Evolutionary conservation across 2,113 vertebrate genomes (phyloP).

Genomic region (Takifugu flavidus): DNA sequence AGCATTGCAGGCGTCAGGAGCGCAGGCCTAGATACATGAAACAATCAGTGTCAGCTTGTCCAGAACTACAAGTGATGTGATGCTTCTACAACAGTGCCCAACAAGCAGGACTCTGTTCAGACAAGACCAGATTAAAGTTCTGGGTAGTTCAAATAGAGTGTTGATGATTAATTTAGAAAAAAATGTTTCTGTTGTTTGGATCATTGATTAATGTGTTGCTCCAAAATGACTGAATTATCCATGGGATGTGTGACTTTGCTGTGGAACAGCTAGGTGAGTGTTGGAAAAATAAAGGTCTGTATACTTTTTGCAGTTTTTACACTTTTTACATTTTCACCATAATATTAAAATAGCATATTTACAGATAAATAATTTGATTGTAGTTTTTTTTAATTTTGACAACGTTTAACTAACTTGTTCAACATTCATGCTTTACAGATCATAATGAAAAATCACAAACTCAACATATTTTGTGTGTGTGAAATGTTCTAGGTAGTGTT

Average conservation of each 20-base stretch:
- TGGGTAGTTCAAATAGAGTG: slow-evolving; percentile 45
- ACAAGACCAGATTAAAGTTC: slow-evolving; percentile 51
- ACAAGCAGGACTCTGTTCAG: slow-evolving; percentile 14
- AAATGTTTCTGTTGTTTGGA: slow-evolving; percentile 36
- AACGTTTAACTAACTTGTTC: no score
- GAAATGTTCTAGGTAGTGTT: no score
- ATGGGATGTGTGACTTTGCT: slow-evolving; percentile 8
- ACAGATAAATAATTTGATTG: no score
- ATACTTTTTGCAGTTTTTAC: no score
- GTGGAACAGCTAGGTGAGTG: no score
- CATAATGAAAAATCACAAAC: no score
- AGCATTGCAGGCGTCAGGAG: slow-evolving; percentile 62
- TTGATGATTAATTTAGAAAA: slow-evolving; percentile 48
- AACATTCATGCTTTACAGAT: no score
- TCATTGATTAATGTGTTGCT: slow-evolving; percentile 50
- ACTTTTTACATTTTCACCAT: no score
- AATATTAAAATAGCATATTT: no score
- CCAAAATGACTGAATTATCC: slow-evolving; percentile 36
- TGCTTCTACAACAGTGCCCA: slow-evolving; percentile 55
- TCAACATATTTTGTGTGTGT: no score
- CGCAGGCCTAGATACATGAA: slow-evolving; percentile 69
- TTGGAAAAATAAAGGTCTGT: neutral
- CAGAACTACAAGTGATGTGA: slow-evolving; percentile 61
- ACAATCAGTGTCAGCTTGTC: slow-evolving; percentile 75
- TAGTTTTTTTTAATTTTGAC: no score